Conservation (phyloP, 23 tunicate genomes). For the Halocynthia roretzi region DNA sequence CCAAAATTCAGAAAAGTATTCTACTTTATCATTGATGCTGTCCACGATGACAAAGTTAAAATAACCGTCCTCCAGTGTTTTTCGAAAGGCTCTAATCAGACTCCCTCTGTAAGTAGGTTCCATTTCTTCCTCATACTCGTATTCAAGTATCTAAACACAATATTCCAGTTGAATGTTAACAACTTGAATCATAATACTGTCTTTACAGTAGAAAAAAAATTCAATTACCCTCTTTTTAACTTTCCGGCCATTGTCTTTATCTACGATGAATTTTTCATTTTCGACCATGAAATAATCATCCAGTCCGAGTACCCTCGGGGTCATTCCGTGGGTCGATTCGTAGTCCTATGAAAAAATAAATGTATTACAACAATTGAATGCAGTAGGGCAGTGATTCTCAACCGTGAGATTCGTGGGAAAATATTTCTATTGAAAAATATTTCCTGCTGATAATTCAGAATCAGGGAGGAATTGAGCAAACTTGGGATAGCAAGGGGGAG, state of each 20-base stretch:
- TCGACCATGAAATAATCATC: constrained; percentile 94
- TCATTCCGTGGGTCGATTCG: constrained; percentile 42
- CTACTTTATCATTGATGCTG: constrained; percentile 59
- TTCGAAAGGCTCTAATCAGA: constrained; percentile 56
- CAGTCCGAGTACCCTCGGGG: constrained; percentile 65
- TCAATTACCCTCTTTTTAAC: constrained; percentile 36
- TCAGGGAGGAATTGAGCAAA: not conserved
- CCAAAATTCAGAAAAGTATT: constrained; percentile 54
- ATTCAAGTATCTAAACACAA: constrained; percentile 53
- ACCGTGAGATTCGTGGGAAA: not conserved
- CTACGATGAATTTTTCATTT: constrained; percentile 55
- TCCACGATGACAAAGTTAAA: constrained; percentile 74
- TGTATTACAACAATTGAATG: not conserved
- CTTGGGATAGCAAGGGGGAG: not conserved
- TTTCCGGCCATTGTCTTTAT: constrained; percentile 45
- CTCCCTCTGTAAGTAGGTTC: constrained; percentile 55
- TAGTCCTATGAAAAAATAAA: constrained; percentile 35
- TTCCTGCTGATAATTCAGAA: not conserved
- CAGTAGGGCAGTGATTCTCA: not conserved
- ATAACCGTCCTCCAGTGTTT: constrained; percentile 71
- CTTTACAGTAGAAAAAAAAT: not conserved
- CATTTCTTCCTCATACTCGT: constrained; percentile 77
- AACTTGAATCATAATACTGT: too few relatives aligned
- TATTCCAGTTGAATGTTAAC: too few relatives aligned
- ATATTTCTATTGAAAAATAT: not conserved